A percentile compares a stretch with the other conserved stretches of the same genome.
Evolutionary conservation across 2,797 vertebrate genomes (phyloP).

Genomic region (Sarcoramphus papa): DNA sequence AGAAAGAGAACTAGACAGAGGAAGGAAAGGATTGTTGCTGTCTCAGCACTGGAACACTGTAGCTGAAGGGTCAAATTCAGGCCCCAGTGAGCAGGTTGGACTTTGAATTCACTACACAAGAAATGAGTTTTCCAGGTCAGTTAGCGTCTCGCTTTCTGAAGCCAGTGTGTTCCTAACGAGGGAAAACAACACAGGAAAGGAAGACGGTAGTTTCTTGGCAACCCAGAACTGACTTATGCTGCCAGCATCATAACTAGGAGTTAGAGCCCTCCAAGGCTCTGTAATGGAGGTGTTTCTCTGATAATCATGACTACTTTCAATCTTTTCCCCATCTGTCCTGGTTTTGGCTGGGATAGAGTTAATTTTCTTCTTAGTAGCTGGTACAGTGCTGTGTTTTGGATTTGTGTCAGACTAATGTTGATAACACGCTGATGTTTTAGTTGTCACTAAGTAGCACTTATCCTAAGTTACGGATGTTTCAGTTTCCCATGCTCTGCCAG

Average conservation of each 20-base stretch:
- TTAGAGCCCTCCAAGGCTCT: neutral
- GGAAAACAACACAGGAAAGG: neutral
- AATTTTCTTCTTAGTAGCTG: too few relatives aligned
- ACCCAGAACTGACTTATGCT: neutral
- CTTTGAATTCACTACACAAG: neutral
- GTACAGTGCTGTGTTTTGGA: too few relatives aligned
- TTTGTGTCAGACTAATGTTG: too few relatives aligned
- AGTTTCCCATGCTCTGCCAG: too few relatives aligned
- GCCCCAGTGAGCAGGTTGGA: neutral
- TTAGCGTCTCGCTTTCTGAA: neutral
- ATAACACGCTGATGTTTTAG: too few relatives aligned
- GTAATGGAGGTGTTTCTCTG: neutral
- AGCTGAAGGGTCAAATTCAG: neutral
- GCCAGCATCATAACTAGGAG: neutral
- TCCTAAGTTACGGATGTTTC: too few relatives aligned
- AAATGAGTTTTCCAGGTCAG: slow-evolving; percentile 37
- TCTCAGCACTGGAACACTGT: neutral
- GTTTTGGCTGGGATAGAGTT: too few relatives aligned
- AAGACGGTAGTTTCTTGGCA: slow-evolving; percentile 26
- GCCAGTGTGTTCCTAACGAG: neutral
- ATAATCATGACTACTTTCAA: neutral
- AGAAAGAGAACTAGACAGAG: neutral
- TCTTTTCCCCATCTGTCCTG: neutral
- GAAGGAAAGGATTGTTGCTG: neutral
- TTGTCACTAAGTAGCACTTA: too few relatives aligned